Base-by-base conservation (phyloP, 2,888 invertebrate species). In the Junonia oenone region DNA sequence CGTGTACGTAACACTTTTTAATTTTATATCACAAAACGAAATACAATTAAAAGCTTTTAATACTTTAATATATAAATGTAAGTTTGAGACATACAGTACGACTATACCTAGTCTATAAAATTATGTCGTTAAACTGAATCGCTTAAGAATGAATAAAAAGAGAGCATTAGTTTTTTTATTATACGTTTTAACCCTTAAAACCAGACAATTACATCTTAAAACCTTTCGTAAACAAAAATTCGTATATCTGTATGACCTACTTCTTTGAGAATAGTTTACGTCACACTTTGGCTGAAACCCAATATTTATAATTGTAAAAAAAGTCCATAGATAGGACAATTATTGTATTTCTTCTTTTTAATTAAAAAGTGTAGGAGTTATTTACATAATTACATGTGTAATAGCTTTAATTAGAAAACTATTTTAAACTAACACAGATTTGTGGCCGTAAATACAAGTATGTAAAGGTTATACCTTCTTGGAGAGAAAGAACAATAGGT, bases 191-290 rank as follows among this genome's bases (percentile, higher is more conserved):
- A n/a, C n/a, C 14, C 11, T 11, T 19, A 33, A 17, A 15, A 38
- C 15, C 22, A 17, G 37, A 56, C 52, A 48, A 52, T 45, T 47
- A 29, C 47, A 46, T 46, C 56, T 51, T 52, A 55, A 59, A 58
- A 59, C 55, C 53, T 51, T 45, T 55, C 45, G 27, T 51, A 52
- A 46, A 57, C 52, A 51, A 46, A 49, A 52, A 55, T 52, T 26
- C 53, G 59, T 65, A 72, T 73, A 72, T 78, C 76, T 76, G 71
- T 80, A 75, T 77, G 87, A 84, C 85, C 87, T 81, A 87, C 75
- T 81, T 85, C 75, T 65, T 65, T 69, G 52, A 68, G 68, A 68
- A 76, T 69, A 66, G 59, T 64, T 63, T 76, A 81, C 79, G 83
- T 79, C 80, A 81, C 68, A 63, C 62, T 75, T 85, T 85, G 85